Evolutionary conservation across 2,113 vertebrate genomes (phyloP).

Genomic region (Hippocampus mohnikei): DNA sequence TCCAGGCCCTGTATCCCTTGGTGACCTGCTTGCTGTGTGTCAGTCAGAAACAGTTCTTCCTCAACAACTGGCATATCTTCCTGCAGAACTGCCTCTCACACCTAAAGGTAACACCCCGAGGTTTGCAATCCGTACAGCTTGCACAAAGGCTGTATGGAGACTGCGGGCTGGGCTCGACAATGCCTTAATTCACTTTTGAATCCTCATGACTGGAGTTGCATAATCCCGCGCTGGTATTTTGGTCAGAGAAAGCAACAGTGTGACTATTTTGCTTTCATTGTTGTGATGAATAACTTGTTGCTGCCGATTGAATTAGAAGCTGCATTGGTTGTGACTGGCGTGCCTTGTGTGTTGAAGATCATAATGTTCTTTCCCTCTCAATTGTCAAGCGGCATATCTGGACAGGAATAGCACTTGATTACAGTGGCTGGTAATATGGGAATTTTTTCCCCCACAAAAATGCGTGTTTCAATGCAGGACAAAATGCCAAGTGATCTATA

Average conservation of each 20-base stretch:
- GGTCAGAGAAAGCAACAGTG: not conserved
- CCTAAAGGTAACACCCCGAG: conserved; percentile 84
- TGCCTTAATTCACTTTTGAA: conserved; percentile 24
- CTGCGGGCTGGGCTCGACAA: conserved; percentile 12
- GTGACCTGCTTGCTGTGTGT: conserved; percentile 98
- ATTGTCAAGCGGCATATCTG: conserved; percentile 48
- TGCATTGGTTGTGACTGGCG: conserved; percentile 27
- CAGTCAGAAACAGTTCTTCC: conserved; percentile 99
- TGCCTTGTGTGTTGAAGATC: conserved; percentile 51
- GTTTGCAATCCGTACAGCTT: not conserved
- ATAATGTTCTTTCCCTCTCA: conserved; percentile 34
- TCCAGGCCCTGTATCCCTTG: conserved; percentile 93
- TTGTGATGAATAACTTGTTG: not conserved
- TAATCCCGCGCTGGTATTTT: conserved; percentile 20
- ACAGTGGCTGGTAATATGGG: conserved; percentile 4
- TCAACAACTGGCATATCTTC: conserved; percentile 99
- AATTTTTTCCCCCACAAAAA: not conserved
- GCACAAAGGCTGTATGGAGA: conserved; percentile 16
- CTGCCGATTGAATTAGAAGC: conserved; percentile 9
- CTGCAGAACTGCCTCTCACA: conserved; percentile 98
- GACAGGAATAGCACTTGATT: conserved; percentile 62
- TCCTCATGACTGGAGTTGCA: conserved; percentile 35
- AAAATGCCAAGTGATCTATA: not conserved
- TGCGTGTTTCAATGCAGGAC: not conserved
- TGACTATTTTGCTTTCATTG: not conserved